These are phyloP conservation scores for Muntiacus reevesi DNA, from an alignment of 2,113 vertebrate species.

Conservation along the genomic window DNA sequence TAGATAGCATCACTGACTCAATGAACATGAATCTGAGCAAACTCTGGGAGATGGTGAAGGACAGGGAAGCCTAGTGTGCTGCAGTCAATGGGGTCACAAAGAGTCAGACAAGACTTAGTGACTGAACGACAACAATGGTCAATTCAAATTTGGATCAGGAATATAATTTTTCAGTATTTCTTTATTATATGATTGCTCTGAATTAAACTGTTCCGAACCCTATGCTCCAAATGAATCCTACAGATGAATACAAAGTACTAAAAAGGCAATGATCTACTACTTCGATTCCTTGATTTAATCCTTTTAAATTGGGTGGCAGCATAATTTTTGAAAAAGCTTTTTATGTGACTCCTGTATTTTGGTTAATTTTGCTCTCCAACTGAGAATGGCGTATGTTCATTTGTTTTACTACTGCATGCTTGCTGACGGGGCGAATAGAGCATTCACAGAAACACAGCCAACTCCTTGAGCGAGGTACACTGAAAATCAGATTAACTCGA, in stretches of 20 bases:
- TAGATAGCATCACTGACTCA: neutral
- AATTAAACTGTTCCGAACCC: neutral
- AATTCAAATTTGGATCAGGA: neutral
- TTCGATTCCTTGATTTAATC: neutral
- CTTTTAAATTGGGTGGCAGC: neutral
- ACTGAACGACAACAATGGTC: neutral
- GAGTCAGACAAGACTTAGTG: neutral
- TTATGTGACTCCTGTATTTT: neutral
- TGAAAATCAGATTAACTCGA: neutral
- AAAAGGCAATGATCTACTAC: neutral
- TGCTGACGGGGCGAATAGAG: neutral
- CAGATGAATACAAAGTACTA: neutral
- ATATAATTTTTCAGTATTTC: neutral
- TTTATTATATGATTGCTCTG: neutral
- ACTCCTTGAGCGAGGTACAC: neutral
- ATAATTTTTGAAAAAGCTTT: slow-evolving; percentile 26
- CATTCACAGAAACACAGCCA: slow-evolving; percentile 1
- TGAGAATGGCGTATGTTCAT: neutral
- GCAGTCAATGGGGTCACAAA: neutral
- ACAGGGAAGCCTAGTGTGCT: neutral
- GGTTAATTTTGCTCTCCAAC: slow-evolving; percentile 31
- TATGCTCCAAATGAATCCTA: neutral
- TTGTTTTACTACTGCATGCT: neutral
- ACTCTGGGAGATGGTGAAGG: neutral
- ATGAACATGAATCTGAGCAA: neutral